A percentile compares a stretch with the other conserved stretches of the same genome.
Conservation (phyloP, 2,797 vertebrate genomes). For the Sebastes flavidus region DNA sequence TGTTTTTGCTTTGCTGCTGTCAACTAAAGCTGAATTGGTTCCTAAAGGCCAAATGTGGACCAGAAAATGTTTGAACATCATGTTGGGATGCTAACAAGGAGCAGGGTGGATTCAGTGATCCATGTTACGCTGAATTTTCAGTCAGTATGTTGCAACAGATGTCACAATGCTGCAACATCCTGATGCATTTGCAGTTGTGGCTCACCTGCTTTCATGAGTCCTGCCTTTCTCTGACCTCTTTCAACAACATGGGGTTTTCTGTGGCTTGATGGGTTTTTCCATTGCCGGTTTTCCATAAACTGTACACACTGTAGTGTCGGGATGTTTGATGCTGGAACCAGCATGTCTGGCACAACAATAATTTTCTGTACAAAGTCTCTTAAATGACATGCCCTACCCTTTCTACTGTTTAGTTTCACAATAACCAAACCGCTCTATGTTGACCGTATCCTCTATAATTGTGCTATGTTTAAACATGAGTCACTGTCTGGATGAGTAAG, state of each 20-base stretch:
- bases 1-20: background rate
- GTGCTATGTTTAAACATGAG: conserved; percentile 24
- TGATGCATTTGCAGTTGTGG: background rate
- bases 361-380: conserved; percentile 15
- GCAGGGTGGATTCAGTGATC: background rate
- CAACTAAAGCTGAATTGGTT: background rate
- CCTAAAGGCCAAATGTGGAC: background rate
- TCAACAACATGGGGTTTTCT: background rate
- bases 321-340: conserved; percentile 3
- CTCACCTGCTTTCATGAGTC: background rate
- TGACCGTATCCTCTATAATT: conserved; percentile 15
- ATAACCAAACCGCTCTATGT: conserved; percentile 3
- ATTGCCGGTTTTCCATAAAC: background rate
- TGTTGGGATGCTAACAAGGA: background rate
- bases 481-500: conserved; percentile 35
- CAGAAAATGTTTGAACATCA: background rate
- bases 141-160: background rate
- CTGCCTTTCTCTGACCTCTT: background rate
- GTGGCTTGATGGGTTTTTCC: background rate
- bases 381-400: conserved; percentile 18
- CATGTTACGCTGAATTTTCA: background rate
- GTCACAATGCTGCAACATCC: background rate
- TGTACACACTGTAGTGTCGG: background rate
- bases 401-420: conserved; percentile 12
- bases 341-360: conserved; percentile 17